Conservation (phyloP, 2,797 vertebrate species). For the Myotis findleyi region DNA sequence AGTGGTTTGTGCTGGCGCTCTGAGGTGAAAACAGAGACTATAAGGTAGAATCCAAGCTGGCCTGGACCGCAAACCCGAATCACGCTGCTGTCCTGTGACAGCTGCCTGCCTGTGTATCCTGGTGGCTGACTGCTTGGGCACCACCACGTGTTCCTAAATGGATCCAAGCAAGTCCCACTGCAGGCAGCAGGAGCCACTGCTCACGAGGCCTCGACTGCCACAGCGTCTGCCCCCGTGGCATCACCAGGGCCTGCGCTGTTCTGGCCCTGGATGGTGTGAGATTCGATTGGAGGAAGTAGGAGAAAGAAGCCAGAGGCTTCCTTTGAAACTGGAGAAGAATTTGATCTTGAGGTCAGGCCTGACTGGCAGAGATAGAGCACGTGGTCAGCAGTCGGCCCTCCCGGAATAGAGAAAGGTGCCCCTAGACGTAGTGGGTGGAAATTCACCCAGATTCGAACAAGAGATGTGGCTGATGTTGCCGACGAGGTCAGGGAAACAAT, state of each 20-base stretch:
- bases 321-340: background rate
- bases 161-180: background rate
- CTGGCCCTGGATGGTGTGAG: background rate
- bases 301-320: background rate
- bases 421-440: background rate
- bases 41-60: background rate
- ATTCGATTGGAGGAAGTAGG: background rate
- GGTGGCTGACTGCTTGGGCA: background rate
- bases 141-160: background rate
- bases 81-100: background rate
- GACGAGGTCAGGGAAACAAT: slow-evolving; percentile 58
- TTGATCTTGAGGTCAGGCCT: background rate
- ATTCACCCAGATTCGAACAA: background rate
- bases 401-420: background rate
- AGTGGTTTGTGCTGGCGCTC: background rate
- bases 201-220: background rate
- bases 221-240: background rate
- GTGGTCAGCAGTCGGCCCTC: background rate
- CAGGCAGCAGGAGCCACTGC: background rate
- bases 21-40: background rate
- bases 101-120: background rate
- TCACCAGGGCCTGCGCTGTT: background rate
- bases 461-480: background rate
- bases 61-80: background rate
- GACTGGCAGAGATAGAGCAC: background rate